These are phyloP conservation scores for Acanthurus leucopareius DNA, from an alignment of 2,797 vertebrate genomes.

Conservation along the genomic window DNA sequence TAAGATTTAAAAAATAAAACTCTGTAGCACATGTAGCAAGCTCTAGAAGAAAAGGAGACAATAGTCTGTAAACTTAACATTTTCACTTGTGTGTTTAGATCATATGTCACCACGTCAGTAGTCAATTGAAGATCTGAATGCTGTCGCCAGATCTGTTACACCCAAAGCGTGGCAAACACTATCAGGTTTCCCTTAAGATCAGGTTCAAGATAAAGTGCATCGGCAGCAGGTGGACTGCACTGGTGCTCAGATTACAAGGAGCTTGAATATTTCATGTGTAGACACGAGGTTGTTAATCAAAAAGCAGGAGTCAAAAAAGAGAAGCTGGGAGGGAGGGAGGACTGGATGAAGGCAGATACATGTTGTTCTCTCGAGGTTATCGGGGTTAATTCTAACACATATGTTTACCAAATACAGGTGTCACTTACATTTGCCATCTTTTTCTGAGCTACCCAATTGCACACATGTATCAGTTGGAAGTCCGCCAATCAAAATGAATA, in stretches of 20 bases:
- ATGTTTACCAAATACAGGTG: constrained; percentile 52
- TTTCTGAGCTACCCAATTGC: constrained; percentile 8
- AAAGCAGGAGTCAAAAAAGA: constrained; percentile 67
- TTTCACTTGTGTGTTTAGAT: constrained; percentile 32
- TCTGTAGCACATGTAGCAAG: neutral
- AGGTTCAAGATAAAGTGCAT: constrained; percentile 55
- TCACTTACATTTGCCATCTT: constrained; percentile 12
- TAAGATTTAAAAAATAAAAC: constrained; percentile 4
- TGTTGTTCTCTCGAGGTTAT: constrained; percentile 46
- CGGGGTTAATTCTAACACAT: constrained; percentile 46
- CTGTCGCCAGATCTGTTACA: constrained; percentile 58
- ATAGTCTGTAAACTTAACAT: constrained; percentile 10
- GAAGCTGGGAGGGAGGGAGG: neutral
- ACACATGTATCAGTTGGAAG: constrained; percentile 48
- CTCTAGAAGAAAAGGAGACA: neutral
- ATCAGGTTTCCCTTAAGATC: constrained; percentile 77
- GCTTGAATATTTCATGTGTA: constrained; percentile 80
- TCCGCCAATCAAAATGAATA: constrained; percentile 64
- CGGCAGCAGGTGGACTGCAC: constrained; percentile 65
- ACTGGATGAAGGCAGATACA: constrained; percentile 55
- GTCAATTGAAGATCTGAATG: constrained; percentile 11
- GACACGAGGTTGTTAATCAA: constrained; percentile 50
- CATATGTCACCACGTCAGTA: constrained; percentile 22
- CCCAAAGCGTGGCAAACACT: constrained; percentile 49
- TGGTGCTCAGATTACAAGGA: constrained; percentile 61